Percentiles rank a stretch among this genome's conserved stretches.
Evolutionary conservation across 2,113 vertebrate species (phyloP).

Genomic region (Malurus elegans): DNA sequence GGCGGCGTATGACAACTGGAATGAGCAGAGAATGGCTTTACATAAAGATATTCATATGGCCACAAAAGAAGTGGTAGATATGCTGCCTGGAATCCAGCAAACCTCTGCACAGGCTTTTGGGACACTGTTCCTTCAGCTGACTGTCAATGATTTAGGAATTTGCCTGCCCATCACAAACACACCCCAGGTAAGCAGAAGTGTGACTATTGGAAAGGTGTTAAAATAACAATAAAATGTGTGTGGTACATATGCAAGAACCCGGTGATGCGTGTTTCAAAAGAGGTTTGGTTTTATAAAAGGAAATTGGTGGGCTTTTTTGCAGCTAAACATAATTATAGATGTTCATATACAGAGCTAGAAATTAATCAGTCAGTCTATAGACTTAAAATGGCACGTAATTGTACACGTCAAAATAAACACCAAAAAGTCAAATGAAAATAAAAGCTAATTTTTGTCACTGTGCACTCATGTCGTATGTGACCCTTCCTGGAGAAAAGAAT

Average conservation of each 20-base stretch:
- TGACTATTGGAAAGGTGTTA: neutral
- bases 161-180: conserved; percentile 93
- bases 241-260: neutral
- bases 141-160: conserved; percentile 95
- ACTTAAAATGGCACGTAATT: neutral
- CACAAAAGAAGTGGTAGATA: conserved; percentile 97
- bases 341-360: neutral
- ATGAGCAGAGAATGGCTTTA: conserved; percentile 94
- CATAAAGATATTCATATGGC: conserved; percentile 98
- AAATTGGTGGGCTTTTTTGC: neutral
- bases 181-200: conserved; percentile 78
- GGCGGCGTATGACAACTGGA: conserved; percentile 98
- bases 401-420: neutral
- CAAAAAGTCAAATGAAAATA: neutral
- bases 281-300: neutral
- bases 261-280: neutral
- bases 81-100: conserved; percentile 96
- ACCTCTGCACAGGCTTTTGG: conserved; percentile 96
- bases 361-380: neutral
- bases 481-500: neutral
- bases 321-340: neutral
- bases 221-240: neutral
- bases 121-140: conserved; percentile 96
- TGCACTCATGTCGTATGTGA: neutral
- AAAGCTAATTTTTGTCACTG: neutral